Conservation (phyloP, 2,888 invertebrate species). For the Mythimna albipuncta region DNA sequence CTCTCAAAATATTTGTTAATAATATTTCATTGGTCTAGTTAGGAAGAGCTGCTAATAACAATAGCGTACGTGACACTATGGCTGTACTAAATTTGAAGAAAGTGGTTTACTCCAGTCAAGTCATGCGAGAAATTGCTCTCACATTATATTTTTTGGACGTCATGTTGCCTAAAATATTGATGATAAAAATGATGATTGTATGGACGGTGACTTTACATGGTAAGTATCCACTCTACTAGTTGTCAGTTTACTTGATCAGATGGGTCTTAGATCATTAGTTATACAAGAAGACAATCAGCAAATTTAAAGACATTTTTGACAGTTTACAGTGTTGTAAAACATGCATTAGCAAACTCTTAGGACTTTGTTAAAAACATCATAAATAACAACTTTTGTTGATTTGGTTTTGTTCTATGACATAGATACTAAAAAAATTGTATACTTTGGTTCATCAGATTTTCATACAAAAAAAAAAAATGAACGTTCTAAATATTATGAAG, state of each 20-base stretch:
- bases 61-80: slow-evolving; percentile 54
- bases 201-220: background rate
- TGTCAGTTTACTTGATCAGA: background rate
- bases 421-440: too few species aligned
- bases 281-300: background rate
- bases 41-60: slow-evolving; percentile 8
- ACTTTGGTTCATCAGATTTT: too few species aligned
- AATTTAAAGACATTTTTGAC: background rate
- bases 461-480: too few species aligned
- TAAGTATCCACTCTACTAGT: background rate
- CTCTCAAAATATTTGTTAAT: background rate
- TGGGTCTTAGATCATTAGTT: background rate
- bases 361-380: too few species aligned
- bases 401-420: too few species aligned
- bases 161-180: background rate
- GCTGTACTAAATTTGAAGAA: slow-evolving; percentile 46
- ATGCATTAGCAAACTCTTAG: too few species aligned
- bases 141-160: background rate
- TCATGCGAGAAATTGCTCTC: slow-evolving; percentile 24
- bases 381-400: too few species aligned
- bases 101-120: slow-evolving; percentile 31
- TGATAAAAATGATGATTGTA: background rate
- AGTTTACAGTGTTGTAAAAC: background rate
- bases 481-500: too few species aligned
- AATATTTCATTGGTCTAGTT: slow-evolving; percentile 11